Percentiles rank a stretch among this genome's conserved stretches.
These are phyloP conservation scores for Latrodectus hesperus DNA, from an alignment of 2,888 invertebrate genomes.

Conservation along the genomic window DNA sequence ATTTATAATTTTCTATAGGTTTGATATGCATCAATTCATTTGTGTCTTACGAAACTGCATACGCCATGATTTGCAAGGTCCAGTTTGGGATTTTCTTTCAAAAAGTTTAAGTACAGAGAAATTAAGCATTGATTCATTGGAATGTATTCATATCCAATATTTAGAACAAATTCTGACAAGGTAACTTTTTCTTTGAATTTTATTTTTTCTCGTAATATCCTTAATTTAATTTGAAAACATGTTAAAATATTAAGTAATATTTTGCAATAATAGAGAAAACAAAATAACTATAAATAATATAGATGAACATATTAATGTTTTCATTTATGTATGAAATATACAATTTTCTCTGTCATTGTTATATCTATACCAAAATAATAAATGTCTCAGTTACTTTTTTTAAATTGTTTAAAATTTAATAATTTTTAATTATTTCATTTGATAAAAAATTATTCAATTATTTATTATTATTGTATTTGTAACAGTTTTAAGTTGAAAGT, in stretches of 20 bases:
- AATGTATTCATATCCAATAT: constrained; percentile 46
- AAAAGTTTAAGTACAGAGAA: constrained; percentile 34
- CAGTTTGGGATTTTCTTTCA: constrained; percentile 42
- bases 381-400: too few relatives aligned
- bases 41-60: constrained; percentile 44
- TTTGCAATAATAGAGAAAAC: too few relatives aligned
- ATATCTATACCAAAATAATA: too few relatives aligned
- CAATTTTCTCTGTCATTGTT: too few relatives aligned
- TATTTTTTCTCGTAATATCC: neutral
- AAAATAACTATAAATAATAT: too few relatives aligned
- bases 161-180: constrained; percentile 48
- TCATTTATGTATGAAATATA: too few relatives aligned
- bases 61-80: constrained; percentile 53
- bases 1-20: constrained; percentile 11
- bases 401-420: too few relatives aligned
- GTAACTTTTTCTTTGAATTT: neutral
- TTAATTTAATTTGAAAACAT: neutral
- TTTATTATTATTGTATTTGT: too few relatives aligned
- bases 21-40: constrained; percentile 59
- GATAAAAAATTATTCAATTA: too few relatives aligned
- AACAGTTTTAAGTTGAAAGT: too few relatives aligned
- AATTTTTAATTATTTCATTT: too few relatives aligned
- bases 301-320: too few relatives aligned
- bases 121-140: constrained; percentile 46
- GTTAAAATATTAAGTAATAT: neutral